A percentile compares a stretch with the other conserved stretches of the same genome.
phyloP scores from a whole-genome alignment of 2,888 invertebrate species.

The Acholoe squamosa region DNA sequence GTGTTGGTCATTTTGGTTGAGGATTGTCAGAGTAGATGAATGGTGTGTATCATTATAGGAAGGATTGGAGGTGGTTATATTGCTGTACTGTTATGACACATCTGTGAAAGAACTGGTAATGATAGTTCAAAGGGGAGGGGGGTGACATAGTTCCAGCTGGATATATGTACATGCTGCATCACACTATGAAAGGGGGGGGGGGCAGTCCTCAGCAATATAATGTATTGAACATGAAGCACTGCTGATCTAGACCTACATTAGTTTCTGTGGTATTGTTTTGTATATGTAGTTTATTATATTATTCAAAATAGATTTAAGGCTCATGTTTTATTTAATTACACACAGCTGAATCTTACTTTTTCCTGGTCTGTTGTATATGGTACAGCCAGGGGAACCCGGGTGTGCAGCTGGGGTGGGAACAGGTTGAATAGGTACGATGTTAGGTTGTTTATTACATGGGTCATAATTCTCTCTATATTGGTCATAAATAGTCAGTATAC shows the following conservation, averaged over 20 bases:
- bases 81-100: not conserved
- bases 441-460: not conserved
- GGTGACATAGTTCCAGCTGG: no score
- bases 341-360: no score
- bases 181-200: no score
- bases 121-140: not conserved
- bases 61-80: not conserved
- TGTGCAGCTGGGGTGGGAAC: not conserved
- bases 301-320: no score
- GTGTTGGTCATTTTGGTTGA: not conserved
- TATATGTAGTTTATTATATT: no score
- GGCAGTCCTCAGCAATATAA: no score
- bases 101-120: not conserved
- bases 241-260: no score
- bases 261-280: no score
- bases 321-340: no score
- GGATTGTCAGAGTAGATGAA: not conserved
- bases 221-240: no score
- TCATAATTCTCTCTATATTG: slow-evolving; percentile 6
- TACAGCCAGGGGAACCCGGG: not conserved
- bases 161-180: no score
- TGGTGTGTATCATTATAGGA: not conserved
- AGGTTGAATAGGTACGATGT: not conserved
- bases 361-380: no score
- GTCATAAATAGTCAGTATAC: not conserved